Percentiles rank a stretch among this genome's conserved stretches.
phyloP scores from a whole-genome alignment of 2,888 invertebrate species.

The Heliconius cydno region DNA sequence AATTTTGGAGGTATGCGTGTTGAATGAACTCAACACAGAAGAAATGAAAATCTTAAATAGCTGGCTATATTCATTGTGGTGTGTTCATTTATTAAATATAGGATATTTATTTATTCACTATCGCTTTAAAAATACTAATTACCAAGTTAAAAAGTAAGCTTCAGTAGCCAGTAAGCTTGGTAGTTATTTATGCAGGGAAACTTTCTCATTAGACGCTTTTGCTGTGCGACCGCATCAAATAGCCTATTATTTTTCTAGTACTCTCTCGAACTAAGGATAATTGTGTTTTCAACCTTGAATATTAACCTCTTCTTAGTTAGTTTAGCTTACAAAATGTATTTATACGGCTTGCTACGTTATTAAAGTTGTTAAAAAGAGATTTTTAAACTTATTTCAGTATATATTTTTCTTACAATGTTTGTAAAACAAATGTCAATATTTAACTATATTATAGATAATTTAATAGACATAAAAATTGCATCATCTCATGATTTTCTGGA shows the following conservation, averaged over 20 bases:
- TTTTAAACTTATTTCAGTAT: no score
- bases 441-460: no score
- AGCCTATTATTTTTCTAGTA: conserved; percentile 35
- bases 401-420: neutral
- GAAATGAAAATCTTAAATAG: neutral
- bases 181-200: conserved; percentile 31
- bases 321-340: neutral
- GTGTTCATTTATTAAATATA: neutral
- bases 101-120: neutral
- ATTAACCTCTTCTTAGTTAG: conserved; percentile 24
- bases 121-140: neutral
- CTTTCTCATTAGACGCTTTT: conserved; percentile 32
- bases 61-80: no score
- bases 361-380: neutral
- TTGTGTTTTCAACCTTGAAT: conserved; percentile 33
- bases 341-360: neutral
- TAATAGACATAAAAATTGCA: no score
- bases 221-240: conserved; percentile 27
- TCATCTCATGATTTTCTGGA: no score
- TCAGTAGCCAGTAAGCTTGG: conserved; percentile 3
- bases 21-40: neutral
- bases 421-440: neutral
- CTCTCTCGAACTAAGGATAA: conserved; percentile 36
- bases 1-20: neutral
- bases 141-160: conserved; percentile 8